These are phyloP conservation scores for Aspidiotus destructor DNA, from an alignment of 2,888 invertebrate species.

Conservation along the genomic window DNA sequence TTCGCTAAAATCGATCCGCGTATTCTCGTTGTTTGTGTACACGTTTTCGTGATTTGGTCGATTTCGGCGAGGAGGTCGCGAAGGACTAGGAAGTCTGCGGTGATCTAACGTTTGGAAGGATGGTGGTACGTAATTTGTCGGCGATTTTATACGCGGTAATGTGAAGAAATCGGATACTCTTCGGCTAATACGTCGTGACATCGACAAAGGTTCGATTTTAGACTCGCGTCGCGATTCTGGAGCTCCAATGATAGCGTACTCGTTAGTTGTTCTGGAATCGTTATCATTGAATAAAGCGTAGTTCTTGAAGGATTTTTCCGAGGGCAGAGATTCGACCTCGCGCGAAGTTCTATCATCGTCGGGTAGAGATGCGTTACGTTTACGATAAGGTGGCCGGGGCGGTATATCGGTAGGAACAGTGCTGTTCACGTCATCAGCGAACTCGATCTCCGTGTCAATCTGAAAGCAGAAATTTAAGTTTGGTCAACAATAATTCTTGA, in stretches of 20 bases:
- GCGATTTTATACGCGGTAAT: constrained; percentile 15
- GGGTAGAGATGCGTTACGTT: constrained; percentile 47
- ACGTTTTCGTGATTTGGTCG: constrained; percentile 38
- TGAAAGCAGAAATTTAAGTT: constrained; percentile 11
- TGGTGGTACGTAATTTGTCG: constrained; percentile 21
- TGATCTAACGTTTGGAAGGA: constrained; percentile 1
- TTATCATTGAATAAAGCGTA: constrained; percentile 36
- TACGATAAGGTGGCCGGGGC: constrained; percentile 38
- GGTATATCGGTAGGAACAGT: constrained; percentile 21
- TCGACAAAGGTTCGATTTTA: constrained; percentile 1
- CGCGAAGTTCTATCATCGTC: constrained; percentile 64
- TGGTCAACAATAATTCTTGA: too few species aligned
- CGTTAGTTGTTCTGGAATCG: constrained; percentile 42
- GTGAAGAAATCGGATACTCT: constrained; percentile 30
- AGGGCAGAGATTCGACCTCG: constrained; percentile 56
- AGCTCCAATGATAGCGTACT: constrained; percentile 71
- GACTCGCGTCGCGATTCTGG: constrained; percentile 2
- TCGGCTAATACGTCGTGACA: constrained; percentile 15
- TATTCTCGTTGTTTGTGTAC: constrained; percentile 35
- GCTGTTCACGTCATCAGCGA: constrained; percentile 22
- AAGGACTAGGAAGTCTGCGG: constrained; percentile 23
- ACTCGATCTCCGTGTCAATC: constrained; percentile 15
- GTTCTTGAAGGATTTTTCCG: constrained; percentile 45
- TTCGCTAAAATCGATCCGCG: constrained; percentile 39
- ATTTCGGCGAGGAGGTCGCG: constrained; percentile 48